Evolutionary conservation across 2,113 vertebrate species (phyloP).

Genomic region (Pandion haliaetus): DNA sequence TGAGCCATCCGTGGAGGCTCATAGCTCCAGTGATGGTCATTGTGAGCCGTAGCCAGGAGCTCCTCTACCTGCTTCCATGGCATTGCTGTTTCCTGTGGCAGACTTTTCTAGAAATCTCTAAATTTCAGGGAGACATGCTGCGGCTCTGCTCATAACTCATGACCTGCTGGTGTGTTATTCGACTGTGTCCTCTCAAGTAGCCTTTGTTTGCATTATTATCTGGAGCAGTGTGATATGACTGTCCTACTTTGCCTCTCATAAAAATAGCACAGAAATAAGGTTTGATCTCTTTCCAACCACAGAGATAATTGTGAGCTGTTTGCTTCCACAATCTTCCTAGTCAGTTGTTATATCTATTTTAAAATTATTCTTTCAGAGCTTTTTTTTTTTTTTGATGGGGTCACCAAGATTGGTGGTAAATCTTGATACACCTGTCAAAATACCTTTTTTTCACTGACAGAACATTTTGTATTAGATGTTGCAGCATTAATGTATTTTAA

Average conservation of each 20-base stretch:
- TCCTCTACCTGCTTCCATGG: neutral
- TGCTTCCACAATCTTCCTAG: neutral
- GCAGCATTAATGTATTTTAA: neutral
- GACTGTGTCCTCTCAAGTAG: neutral
- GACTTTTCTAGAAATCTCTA: neutral
- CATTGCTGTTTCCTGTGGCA: neutral
- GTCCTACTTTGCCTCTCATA: conserved; percentile 10
- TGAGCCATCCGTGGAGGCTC: neutral
- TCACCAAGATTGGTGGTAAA: neutral
- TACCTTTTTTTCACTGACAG: neutral
- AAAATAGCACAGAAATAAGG: conserved; percentile 32
- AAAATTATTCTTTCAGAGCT: neutral
- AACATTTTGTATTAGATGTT: neutral
- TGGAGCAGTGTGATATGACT: neutral
- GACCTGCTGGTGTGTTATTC: neutral
- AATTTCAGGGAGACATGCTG: rapidly evolving
- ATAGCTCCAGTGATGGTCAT: neutral
- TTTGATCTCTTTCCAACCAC: conserved; percentile 26
- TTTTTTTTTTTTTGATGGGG: neutral
- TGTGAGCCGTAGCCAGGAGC: neutral
- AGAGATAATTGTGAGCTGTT: conserved; percentile 33
- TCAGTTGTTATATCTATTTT: neutral
- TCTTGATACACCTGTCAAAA: conserved; percentile 3
- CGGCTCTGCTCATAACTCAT: neutral
- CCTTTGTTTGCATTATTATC: neutral